Evolutionary conservation across 1,140 invertebrate genomes (phyloP).

Genomic region (Drosophila gunungcola): DNA sequence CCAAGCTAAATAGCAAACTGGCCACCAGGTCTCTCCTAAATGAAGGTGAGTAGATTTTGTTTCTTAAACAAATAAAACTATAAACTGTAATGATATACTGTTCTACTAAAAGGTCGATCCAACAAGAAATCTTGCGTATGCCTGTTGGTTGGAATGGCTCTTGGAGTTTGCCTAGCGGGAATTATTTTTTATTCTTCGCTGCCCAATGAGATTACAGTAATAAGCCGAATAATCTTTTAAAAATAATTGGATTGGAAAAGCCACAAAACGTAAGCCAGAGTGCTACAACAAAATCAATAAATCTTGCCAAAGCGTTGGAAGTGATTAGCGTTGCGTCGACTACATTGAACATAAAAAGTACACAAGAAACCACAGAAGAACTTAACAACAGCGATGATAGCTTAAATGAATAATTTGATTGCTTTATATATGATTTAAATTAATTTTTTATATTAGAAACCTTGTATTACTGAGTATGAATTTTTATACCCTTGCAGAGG

Average conservation of each 20-base stretch:
- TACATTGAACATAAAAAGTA: neutral
- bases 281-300: neutral
- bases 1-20: constrained; percentile 17
- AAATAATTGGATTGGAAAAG: neutral
- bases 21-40: neutral
- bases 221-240: neutral
- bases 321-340: neutral
- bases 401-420: neutral
- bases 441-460: neutral
- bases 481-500: too few relatives aligned
- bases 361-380: neutral
- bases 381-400: neutral
- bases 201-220: neutral
- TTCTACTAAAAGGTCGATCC: constrained; percentile 1
- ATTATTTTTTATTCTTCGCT: constrained; percentile 15
- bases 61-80: neutral
- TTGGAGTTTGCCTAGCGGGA: constrained; percentile 24
- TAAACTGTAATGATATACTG: neutral
- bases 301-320: neutral
- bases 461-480: too few relatives aligned
- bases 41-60: constrained; percentile 11
- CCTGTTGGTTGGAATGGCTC: neutral
- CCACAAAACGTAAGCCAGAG: neutral
- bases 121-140: neutral
- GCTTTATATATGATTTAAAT: neutral